These are phyloP conservation scores for Drosophila quadrilineata DNA, from an alignment of 1,140 invertebrate genomes.

Conservation along the genomic window DNA sequence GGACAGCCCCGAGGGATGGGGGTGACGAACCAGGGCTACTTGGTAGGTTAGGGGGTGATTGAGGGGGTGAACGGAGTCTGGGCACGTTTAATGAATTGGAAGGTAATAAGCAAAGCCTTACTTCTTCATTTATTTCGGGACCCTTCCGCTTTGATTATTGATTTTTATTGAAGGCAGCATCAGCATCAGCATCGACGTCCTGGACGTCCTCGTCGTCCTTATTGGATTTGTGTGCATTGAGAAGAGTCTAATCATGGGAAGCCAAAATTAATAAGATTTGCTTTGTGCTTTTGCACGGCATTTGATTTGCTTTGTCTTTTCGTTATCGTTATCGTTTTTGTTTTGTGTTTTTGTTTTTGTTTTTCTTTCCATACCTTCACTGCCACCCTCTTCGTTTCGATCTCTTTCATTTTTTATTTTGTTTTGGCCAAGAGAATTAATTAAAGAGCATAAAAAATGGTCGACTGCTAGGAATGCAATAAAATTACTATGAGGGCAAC, in stretches of 20 bases:
- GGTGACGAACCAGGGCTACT: no score
- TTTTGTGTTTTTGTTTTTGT: constrained; percentile 24
- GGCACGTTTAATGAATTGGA: constrained; percentile 73
- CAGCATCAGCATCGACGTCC: no score
- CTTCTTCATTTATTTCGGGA: constrained; percentile 57
- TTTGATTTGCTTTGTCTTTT: no score
- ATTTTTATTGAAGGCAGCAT: constrained; percentile 50
- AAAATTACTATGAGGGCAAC: constrained; percentile 26
- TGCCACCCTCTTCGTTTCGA: no score
- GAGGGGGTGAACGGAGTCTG: no score
- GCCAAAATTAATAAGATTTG: constrained; percentile 74
- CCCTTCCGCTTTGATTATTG: constrained; percentile 56
- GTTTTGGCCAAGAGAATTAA: constrained; percentile 55
- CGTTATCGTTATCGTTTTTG: no score
- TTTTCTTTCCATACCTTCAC: no score
- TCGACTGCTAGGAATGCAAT: constrained; percentile 68
- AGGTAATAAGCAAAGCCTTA: constrained; percentile 74
- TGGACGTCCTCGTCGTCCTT: constrained; percentile 56
- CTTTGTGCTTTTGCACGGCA: constrained; percentile 50
- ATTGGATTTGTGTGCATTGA: constrained; percentile 66
- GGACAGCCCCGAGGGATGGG: no score
- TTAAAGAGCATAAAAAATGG: constrained; percentile 71
- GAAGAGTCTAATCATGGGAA: constrained; percentile 6
- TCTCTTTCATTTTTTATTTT: background rate
- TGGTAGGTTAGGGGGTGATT: constrained; percentile 43